Evolutionary conservation across 2,888 invertebrate species (phyloP).

Genomic region (Cremastobaeus sp.): DNA sequence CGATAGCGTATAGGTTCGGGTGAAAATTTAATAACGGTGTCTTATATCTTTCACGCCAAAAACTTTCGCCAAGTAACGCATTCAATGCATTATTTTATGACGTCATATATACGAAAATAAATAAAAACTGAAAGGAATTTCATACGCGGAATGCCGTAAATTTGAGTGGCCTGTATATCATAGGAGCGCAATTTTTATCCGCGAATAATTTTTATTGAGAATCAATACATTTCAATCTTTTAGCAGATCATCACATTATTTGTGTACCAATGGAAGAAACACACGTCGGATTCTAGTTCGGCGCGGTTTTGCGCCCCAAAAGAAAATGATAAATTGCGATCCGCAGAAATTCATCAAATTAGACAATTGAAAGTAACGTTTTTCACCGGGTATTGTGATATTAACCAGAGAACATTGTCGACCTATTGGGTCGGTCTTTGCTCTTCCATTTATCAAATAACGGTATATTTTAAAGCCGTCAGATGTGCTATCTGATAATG

Average conservation of each 20-base stretch:
- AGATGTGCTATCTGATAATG: slow-evolving; percentile 40
- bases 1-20: slow-evolving; percentile 30
- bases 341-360: not conserved
- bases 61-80: slow-evolving; percentile 18
- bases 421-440: slow-evolving; percentile 9
- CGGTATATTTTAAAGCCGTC: slow-evolving; percentile 31
- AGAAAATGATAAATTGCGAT: not conserved
- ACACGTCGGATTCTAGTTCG: not conserved
- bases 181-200: not conserved
- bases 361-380: slow-evolving; percentile 5
- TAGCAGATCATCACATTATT: not conserved
- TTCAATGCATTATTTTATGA: slow-evolving; percentile 40
- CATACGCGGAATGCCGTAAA: slow-evolving; percentile 13
- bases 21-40: slow-evolving; percentile 40
- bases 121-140: slow-evolving; percentile 16
- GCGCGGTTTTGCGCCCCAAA: not conserved
- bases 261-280: not conserved
- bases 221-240: too few relatives aligned
- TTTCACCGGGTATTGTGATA: slow-evolving; percentile 10
- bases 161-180: slow-evolving; percentile 4
- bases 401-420: slow-evolving; percentile 1
- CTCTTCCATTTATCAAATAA: slow-evolving; percentile 42
- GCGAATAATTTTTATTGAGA: not conserved
- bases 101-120: slow-evolving; percentile 29
- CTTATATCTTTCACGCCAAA: slow-evolving; percentile 39